These are phyloP conservation scores for Drosophila cognata DNA, from an alignment of 2,888 invertebrate species.

Conservation along the genomic window DNA sequence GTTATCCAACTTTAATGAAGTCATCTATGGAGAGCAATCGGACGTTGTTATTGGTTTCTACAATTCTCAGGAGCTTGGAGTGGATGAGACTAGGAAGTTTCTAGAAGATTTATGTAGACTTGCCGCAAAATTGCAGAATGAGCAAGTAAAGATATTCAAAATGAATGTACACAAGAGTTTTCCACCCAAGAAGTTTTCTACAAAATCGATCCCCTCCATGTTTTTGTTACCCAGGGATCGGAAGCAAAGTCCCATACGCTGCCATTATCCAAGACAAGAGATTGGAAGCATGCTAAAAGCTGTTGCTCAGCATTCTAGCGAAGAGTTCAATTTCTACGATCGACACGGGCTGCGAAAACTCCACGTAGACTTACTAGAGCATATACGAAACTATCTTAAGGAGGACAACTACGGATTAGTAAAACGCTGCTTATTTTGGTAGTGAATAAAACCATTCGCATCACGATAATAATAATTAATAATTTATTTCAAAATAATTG, in stretches of 20 bases:
- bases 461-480: neutral
- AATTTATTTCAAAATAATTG: neutral
- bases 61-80: conserved; percentile 9
- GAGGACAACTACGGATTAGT: conserved; percentile 1
- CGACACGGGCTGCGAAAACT: conserved; percentile 24
- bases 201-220: conserved; percentile 33
- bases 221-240: conserved; percentile 32
- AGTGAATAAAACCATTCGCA: neutral
- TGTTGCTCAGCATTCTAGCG: conserved; percentile 28
- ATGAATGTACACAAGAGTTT: conserved; percentile 37
- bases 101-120: conserved; percentile 6
- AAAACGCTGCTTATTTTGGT: neutral
- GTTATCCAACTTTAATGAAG: conserved; percentile 47
- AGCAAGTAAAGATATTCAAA: conserved; percentile 49
- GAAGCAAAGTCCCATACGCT: conserved; percentile 39
- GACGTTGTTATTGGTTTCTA: conserved; percentile 51
- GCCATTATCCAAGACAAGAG: conserved; percentile 5
- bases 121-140: conserved; percentile 38
- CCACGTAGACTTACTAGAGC: conserved; percentile 26
- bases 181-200: conserved; percentile 48
- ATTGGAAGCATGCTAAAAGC: conserved; percentile 31
- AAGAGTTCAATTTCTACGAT: conserved; percentile 41
- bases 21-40: conserved; percentile 36
- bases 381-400: conserved; percentile 23
- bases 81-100: neutral